Percentiles rank a stretch among this genome's conserved stretches.
phyloP scores from a whole-genome alignment of 2,797 vertebrate genomes.

The Ctenosaura bakeri region DNA sequence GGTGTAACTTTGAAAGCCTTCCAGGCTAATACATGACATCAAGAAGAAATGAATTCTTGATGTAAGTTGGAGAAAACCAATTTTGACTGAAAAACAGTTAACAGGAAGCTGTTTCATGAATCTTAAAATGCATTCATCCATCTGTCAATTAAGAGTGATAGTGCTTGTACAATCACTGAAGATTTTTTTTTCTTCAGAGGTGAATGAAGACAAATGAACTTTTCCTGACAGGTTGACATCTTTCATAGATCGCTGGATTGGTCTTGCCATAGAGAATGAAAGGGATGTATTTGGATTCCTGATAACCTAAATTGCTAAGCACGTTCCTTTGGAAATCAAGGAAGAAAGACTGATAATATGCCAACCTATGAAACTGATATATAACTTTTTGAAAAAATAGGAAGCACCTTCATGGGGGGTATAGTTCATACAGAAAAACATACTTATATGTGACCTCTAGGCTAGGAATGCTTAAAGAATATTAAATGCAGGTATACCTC shows the following conservation, averaged over 20 bases:
- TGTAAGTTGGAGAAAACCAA: constrained; percentile 41
- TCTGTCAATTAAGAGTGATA: constrained; percentile 68
- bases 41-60: constrained; percentile 60
- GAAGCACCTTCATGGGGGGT: background rate
- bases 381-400: constrained; percentile 26
- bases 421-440: background rate
- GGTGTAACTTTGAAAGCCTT: constrained; percentile 52
- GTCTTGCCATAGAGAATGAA: constrained; percentile 60
- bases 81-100: constrained; percentile 64
- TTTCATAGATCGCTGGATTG: constrained; percentile 46
- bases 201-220: constrained; percentile 69
- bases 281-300: constrained; percentile 50
- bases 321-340: constrained; percentile 50
- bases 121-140: constrained; percentile 67
- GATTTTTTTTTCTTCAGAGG: constrained; percentile 67
- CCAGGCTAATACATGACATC: constrained; percentile 44
- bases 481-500: background rate
- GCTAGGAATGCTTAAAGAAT: background rate
- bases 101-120: constrained; percentile 62
- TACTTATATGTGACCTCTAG: background rate
- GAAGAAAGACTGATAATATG: constrained; percentile 62
- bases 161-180: constrained; percentile 63
- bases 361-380: constrained; percentile 39
- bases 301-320: constrained; percentile 53
- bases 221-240: constrained; percentile 61